Conservation (phyloP, 2,888 invertebrate genomes). For the Leucania comma region DNA sequence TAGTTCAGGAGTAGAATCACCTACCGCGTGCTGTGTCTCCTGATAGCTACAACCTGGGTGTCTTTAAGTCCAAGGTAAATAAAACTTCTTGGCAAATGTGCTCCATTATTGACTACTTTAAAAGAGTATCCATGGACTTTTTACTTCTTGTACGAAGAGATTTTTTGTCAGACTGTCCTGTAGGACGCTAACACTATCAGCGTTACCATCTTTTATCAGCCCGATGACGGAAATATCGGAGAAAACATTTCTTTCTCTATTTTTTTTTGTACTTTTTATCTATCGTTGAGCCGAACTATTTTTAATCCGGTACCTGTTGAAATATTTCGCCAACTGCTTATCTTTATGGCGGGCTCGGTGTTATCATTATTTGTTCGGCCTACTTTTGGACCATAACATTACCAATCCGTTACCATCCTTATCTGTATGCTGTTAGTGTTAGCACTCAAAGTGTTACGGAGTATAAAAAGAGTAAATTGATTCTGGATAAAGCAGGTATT, state of each 20-base stretch:
- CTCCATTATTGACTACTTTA: too few species aligned
- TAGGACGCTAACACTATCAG: neutral
- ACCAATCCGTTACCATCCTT: slow-evolving; percentile 62
- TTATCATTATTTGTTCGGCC: slow-evolving; percentile 71
- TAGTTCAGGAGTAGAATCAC: too few species aligned
- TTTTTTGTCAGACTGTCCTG: neutral
- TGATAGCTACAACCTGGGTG: too few species aligned
- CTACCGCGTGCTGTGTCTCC: too few species aligned
- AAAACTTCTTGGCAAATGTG: too few species aligned
- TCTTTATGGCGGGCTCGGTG: slow-evolving; percentile 61
- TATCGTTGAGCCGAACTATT: slow-evolving; percentile 18
- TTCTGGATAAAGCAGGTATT: slow-evolving; percentile 38
- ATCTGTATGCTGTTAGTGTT: slow-evolving; percentile 65
- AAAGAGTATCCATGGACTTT: too few species aligned
- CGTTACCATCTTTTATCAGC: neutral
- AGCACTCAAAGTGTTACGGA: slow-evolving; percentile 52
- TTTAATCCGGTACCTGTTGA: slow-evolving; percentile 54
- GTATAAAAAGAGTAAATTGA: slow-evolving; percentile 48
- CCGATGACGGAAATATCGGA: slow-evolving; percentile 13
- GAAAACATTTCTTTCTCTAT: slow-evolving; percentile 1
- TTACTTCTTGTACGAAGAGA: neutral
- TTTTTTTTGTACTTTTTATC: slow-evolving; percentile 24
- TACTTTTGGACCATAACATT: slow-evolving; percentile 68
- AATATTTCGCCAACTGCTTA: slow-evolving; percentile 63
- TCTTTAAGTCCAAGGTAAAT: too few species aligned